Conservation (phyloP, 2,888 invertebrate genomes). For the Clunio marinus region DNA sequence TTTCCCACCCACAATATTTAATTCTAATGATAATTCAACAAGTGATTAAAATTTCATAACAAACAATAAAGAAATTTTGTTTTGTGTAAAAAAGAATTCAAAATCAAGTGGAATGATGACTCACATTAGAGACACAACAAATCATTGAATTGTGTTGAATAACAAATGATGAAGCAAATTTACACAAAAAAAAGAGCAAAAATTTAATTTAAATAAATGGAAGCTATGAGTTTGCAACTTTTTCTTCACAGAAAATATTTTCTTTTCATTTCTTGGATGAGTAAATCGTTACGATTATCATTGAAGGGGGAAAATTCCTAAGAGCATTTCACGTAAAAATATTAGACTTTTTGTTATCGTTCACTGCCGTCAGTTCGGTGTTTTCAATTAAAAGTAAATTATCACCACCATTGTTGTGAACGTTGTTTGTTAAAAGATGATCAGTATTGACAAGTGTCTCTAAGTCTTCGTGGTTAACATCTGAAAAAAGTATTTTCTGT, state of each 20-base stretch:
- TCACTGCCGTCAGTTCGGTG: slow-evolving; percentile 12
- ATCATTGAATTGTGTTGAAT: too few relatives aligned
- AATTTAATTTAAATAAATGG: slow-evolving; percentile 26
- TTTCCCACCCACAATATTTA: too few relatives aligned
- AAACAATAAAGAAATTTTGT: too few relatives aligned
- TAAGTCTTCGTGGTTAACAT: slow-evolving; percentile 11
- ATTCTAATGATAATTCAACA: too few relatives aligned
- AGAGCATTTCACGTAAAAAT: slow-evolving; percentile 27
- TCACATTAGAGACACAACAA: too few relatives aligned
- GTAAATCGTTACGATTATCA: slow-evolving; percentile 1
- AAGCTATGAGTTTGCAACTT: slow-evolving; percentile 4
- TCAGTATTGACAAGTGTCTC: slow-evolving; percentile 17
- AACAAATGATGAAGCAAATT: too few relatives aligned
- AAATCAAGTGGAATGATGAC: too few relatives aligned
- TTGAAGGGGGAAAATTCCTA: background rate
- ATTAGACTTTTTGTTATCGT: slow-evolving; percentile 24
- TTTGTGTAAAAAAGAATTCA: too few relatives aligned
- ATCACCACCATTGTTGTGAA: slow-evolving; percentile 18
- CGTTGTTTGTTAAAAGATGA: slow-evolving; percentile 29
- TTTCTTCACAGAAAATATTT: background rate
- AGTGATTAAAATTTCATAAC: too few relatives aligned
- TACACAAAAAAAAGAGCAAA: too few relatives aligned
- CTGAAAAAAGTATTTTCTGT: background rate
- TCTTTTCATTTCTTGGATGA: background rate
- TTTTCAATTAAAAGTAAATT: slow-evolving; percentile 29